phyloP scores from a whole-genome alignment of 2,797 vertebrate genomes.

The Acipenser ruthenus region DNA sequence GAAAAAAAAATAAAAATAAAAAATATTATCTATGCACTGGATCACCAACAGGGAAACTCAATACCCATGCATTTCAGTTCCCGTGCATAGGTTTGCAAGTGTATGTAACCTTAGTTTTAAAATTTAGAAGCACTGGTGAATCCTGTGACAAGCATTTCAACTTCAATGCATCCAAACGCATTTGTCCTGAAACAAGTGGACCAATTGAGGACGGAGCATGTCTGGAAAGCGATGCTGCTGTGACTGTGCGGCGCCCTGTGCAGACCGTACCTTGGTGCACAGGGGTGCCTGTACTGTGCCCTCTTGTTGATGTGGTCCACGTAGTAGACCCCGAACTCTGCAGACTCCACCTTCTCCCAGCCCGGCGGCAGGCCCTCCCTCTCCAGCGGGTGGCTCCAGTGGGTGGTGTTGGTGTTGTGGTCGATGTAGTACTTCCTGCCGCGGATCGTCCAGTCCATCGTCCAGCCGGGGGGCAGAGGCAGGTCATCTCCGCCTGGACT shows the following conservation, averaged over 20 bases:
- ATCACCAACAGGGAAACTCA: too few species aligned
- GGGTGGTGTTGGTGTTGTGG: constrained; percentile 96
- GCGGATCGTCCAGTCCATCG: constrained; percentile 94
- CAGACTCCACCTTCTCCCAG: constrained; percentile 92
- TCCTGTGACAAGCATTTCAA: too few species aligned
- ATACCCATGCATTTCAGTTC: too few species aligned
- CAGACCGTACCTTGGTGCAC: constrained; percentile 79
- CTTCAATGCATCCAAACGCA: too few species aligned
- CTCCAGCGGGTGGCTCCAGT: constrained; percentile 97
- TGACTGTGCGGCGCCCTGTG: neutral
- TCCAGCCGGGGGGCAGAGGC: constrained; percentile 89
- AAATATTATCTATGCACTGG: neutral
- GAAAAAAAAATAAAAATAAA: constrained; percentile 6
- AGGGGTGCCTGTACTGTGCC: constrained; percentile 91
- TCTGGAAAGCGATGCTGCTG: too few species aligned
- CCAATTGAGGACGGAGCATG: too few species aligned
- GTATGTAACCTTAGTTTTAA: too few species aligned
- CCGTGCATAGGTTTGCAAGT: too few species aligned
- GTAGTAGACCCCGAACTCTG: constrained; percentile 91
- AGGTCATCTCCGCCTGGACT: constrained; percentile 80
- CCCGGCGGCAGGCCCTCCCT: constrained; percentile 91
- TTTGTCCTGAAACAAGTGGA: too few species aligned
- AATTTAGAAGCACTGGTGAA: too few species aligned
- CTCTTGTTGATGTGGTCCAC: constrained; percentile 95
- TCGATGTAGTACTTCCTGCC: constrained; percentile 97